phyloP scores from a whole-genome alignment of 2,888 invertebrate genomes.

The Oligia strigilis region DNA sequence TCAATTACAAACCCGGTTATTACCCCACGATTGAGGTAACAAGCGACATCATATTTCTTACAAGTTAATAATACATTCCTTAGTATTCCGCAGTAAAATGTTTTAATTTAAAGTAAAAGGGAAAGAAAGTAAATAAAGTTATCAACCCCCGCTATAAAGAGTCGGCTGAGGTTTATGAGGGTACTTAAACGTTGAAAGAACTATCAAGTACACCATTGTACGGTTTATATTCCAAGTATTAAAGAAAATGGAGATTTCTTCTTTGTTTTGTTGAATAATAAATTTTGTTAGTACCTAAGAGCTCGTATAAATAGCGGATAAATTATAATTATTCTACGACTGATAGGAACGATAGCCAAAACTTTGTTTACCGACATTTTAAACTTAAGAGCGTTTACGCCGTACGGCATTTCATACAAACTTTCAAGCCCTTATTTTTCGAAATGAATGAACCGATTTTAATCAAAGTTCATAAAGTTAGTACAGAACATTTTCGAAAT shows the following conservation, averaged over 20 bases:
- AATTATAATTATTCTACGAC: not conserved
- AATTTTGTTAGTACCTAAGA: not conserved
- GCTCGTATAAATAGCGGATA: not conserved
- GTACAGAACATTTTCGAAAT: too few species aligned
- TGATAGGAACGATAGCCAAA: not conserved
- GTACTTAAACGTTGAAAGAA: slow-evolving; percentile 50
- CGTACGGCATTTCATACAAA: too few species aligned
- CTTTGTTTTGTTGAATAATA: slow-evolving; percentile 12
- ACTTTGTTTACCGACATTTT: not conserved
- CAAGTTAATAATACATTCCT: slow-evolving; percentile 3
- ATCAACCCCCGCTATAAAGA: slow-evolving; percentile 44
- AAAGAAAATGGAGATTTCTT: slow-evolving; percentile 42
- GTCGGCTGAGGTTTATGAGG: slow-evolving; percentile 48
- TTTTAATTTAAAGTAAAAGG: slow-evolving; percentile 47
- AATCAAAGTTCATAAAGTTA: too few species aligned
- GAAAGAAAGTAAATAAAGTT: slow-evolving; percentile 50
- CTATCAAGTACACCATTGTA: slow-evolving; percentile 49
- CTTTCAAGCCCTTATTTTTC: too few species aligned
- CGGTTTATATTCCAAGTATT: slow-evolving; percentile 47
- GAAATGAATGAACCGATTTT: too few species aligned
- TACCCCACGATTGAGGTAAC: not conserved
- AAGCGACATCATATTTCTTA: not conserved
- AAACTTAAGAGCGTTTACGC: not conserved
- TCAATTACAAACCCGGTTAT: not conserved
- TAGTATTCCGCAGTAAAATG: slow-evolving; percentile 23